Conservation (phyloP, 2,113 vertebrate genomes). For the Sisor rabdophorus region DNA sequence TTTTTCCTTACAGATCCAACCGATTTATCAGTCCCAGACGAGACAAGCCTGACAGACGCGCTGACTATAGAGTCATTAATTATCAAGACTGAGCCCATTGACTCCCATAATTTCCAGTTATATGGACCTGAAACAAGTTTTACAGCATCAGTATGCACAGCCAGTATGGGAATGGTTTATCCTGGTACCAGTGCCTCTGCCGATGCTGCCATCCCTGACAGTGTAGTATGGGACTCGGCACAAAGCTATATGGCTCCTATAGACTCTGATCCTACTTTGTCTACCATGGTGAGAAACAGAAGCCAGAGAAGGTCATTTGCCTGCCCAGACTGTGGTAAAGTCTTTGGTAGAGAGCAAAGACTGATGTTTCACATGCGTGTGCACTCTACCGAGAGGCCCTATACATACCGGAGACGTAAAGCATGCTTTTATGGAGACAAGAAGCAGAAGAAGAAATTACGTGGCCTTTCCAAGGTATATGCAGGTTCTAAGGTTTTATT, state of each 20-base stretch:
- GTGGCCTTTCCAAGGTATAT: constrained; percentile 29
- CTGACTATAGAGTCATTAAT: neutral
- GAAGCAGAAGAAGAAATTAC: constrained; percentile 33
- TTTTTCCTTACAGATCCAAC: constrained; percentile 9
- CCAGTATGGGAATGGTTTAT: constrained; percentile 11
- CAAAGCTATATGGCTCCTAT: constrained; percentile 48
- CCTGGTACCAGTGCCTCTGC: constrained; percentile 21
- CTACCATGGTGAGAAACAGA: constrained; percentile 13
- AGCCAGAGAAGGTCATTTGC: constrained; percentile 48
- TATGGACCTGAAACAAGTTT: constrained; percentile 12
- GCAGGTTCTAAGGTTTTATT: neutral
- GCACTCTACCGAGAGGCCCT: constrained; percentile 43
- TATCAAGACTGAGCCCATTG: constrained; percentile 41
- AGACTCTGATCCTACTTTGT: constrained; percentile 43
- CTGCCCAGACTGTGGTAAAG: constrained; percentile 49
- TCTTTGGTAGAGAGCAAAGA: constrained; percentile 42
- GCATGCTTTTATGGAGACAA: constrained; percentile 44
- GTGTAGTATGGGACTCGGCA: constrained; percentile 21
- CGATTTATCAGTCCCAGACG: neutral
- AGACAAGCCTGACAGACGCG: constrained; percentile 4
- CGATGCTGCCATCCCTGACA: neutral
- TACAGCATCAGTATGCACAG: neutral
- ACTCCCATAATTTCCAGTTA: constrained; percentile 11
- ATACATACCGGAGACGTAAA: constrained; percentile 41
- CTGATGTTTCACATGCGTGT: constrained; percentile 45